phyloP scores from a whole-genome alignment of 1,140 invertebrate genomes.

The Mamestra configurata region DNA sequence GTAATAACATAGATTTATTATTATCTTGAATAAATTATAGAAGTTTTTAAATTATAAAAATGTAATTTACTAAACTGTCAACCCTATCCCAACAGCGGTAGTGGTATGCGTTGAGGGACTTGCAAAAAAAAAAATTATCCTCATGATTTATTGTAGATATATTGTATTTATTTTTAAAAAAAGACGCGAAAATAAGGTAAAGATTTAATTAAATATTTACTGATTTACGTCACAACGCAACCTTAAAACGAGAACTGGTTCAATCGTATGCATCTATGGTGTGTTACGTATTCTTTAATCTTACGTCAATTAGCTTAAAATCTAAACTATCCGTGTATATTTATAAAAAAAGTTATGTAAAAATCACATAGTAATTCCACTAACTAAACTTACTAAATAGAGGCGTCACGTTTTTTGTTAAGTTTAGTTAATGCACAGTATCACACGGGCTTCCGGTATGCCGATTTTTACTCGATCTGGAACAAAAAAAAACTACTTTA shows the following conservation, averaged over 20 bases:
- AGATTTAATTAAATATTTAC: slow-evolving; percentile 14
- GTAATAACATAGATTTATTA: slow-evolving; percentile 34
- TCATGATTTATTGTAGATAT: too few relatives aligned
- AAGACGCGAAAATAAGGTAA: neutral
- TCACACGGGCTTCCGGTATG: slow-evolving; percentile 61
- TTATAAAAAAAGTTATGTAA: slow-evolving; percentile 73
- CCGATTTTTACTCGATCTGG: slow-evolving; percentile 61
- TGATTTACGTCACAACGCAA: slow-evolving; percentile 5
- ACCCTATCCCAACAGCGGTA: slow-evolving; percentile 5
- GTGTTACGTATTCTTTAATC: slow-evolving; percentile 57
- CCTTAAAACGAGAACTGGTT: slow-evolving; percentile 9
- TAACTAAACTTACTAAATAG: slow-evolving; percentile 67
- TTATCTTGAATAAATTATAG: slow-evolving; percentile 59
- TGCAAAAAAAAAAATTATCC: too few relatives aligned
- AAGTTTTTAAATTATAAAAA: slow-evolving; percentile 5
- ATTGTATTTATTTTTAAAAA: too few relatives aligned
- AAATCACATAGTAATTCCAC: slow-evolving; percentile 76
- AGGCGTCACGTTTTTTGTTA: slow-evolving; percentile 57
- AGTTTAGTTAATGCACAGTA: slow-evolving; percentile 68
- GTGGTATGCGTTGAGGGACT: too few relatives aligned
- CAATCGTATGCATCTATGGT: slow-evolving; percentile 46
- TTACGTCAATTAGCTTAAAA: slow-evolving; percentile 58
- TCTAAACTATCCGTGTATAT: slow-evolving; percentile 70
- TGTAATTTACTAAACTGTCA: neutral
- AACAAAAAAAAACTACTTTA: slow-evolving; percentile 60